phyloP scores from a whole-genome alignment of 2,888 invertebrate genomes.

The Acanthopleura granulata region DNA sequence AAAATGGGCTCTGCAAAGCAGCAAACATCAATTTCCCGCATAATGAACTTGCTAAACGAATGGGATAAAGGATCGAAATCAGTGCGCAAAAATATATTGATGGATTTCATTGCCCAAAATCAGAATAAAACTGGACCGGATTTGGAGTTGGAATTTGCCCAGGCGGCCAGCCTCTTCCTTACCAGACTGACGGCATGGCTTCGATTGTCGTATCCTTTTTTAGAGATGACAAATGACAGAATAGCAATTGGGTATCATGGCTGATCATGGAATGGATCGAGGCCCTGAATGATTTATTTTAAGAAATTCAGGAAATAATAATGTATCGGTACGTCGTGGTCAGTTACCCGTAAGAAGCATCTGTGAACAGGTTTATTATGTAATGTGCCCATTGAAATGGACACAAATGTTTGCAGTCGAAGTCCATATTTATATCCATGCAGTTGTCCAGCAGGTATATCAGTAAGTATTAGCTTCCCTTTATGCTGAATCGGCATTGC shows the following conservation, averaged over 20 bases:
- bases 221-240: neutral
- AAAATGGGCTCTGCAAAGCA: conserved; percentile 66
- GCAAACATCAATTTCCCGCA: conserved; percentile 64
- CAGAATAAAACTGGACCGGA: conserved; percentile 69
- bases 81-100: conserved; percentile 62
- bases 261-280: neutral
- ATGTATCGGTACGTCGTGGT: too few relatives aligned
- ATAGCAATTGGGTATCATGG: too few relatives aligned
- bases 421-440: too few relatives aligned
- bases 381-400: too few relatives aligned
- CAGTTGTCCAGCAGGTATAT: too few relatives aligned
- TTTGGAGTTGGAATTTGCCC: conserved; percentile 68
- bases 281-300: neutral
- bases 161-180: conserved; percentile 69
- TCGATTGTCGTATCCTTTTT: conserved; percentile 66
- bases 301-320: too few relatives aligned
- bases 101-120: conserved; percentile 67
- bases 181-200: conserved; percentile 68
- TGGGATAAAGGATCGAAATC: conserved; percentile 68
- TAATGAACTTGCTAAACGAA: conserved; percentile 65
- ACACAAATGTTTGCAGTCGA: too few relatives aligned
- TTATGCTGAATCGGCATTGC: too few relatives aligned
- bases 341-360: too few relatives aligned
- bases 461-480: too few relatives aligned
- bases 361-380: too few relatives aligned